Percentiles rank a stretch among this genome's conserved stretches.
These are phyloP conservation scores for Hystrix cristata DNA, from an alignment of 2,113 vertebrate genomes.

Conservation along the genomic window DNA sequence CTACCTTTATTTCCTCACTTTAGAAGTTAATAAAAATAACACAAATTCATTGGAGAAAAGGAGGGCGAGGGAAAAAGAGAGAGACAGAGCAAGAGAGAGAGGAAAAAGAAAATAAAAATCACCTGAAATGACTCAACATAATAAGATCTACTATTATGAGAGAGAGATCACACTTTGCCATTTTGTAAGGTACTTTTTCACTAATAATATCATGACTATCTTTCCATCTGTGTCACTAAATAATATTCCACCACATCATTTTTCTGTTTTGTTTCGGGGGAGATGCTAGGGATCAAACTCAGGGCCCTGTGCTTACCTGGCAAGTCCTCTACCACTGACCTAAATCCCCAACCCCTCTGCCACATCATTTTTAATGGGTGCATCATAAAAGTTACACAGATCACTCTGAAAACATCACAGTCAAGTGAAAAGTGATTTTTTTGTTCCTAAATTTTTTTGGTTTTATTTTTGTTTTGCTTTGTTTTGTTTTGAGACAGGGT, in stretches of 20 bases:
- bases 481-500: neutral
- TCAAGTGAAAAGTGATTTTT: neutral
- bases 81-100: no score
- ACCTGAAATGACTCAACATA: neutral
- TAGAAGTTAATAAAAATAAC: neutral
- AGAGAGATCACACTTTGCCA: neutral
- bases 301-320: no score
- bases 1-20: neutral
- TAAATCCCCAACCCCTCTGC: no score
- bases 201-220: conserved; percentile 12
- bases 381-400: conserved; percentile 29
- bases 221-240: conserved; percentile 21
- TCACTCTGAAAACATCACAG: neutral
- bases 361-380: neutral
- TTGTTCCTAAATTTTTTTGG: neutral
- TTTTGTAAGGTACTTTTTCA: conserved; percentile 31
- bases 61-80: no score
- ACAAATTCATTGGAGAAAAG: neutral
- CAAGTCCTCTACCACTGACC: no score
- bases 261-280: neutral
- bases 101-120: conserved; percentile 23
- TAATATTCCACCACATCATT: neutral
- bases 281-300: no score
- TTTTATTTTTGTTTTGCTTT: neutral
- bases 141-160: neutral